Evolutionary conservation across 2,888 invertebrate species (phyloP).

Genomic region (Achlya flavicornis): DNA sequence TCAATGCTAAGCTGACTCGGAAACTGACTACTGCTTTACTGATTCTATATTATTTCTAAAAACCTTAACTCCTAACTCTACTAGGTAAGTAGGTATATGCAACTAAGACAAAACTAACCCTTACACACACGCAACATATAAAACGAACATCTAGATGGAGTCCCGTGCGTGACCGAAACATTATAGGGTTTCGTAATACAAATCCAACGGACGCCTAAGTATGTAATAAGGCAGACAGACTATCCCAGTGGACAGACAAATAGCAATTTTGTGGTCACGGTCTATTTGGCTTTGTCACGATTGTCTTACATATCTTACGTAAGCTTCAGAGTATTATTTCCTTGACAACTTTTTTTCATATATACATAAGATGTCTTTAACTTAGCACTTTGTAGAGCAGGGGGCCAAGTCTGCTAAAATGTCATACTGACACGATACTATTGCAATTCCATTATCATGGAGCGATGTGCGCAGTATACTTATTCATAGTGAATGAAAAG

Average conservation of each 20-base stretch:
- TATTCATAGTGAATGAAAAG: too few relatives aligned
- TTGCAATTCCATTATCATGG: too few relatives aligned
- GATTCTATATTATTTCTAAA: too few relatives aligned
- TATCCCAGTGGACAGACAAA: neutral
- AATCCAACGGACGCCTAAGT: constrained; percentile 18
- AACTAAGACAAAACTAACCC: neutral
- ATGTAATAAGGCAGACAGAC: neutral
- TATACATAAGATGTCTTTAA: too few relatives aligned
- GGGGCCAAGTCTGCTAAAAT: too few relatives aligned
- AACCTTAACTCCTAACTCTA: too few relatives aligned
- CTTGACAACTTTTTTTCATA: neutral
- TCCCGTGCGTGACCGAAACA: neutral
- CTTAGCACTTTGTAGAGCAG: too few relatives aligned
- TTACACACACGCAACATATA: neutral
- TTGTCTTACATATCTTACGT: neutral
- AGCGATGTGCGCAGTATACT: too few relatives aligned
- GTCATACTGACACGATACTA: too few relatives aligned
- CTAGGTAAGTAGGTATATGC: too few relatives aligned
- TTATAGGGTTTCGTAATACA: constrained; percentile 27
- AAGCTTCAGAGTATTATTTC: neutral
- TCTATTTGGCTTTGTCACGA: constrained; percentile 4
- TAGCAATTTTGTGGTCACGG: neutral
- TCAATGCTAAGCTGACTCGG: too few relatives aligned
- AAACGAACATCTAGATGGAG: neutral
- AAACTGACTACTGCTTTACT: too few relatives aligned